Evolutionary conservation across 2,113 vertebrate species (phyloP).

Genomic region (Oncorhynchus keta): DNA sequence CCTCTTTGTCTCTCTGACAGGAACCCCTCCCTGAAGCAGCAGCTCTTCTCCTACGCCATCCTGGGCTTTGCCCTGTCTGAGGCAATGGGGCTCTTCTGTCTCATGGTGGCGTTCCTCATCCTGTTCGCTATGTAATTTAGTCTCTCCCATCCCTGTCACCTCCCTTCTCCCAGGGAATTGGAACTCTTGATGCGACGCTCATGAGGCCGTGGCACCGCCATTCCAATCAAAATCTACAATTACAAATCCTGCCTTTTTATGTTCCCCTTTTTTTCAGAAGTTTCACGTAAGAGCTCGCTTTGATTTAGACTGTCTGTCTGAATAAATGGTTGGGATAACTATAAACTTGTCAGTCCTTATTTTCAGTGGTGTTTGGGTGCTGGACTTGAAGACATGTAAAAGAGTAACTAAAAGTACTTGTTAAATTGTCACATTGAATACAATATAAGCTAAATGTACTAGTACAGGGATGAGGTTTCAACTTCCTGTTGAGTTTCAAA

Average conservation of each 20-base stretch:
- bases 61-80: slow-evolving; percentile 79
- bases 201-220: slow-evolving; percentile 46
- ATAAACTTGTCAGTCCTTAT: slow-evolving; percentile 4
- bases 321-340: slow-evolving; percentile 75
- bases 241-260: slow-evolving; percentile 55
- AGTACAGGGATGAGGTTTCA: no score
- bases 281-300: slow-evolving; percentile 55
- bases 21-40: slow-evolving; percentile 81
- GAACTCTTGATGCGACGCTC: slow-evolving; percentile 50
- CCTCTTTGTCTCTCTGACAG: slow-evolving; percentile 44
- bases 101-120: slow-evolving; percentile 83
- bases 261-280: slow-evolving; percentile 62
- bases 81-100: slow-evolving; percentile 81
- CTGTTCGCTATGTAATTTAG: slow-evolving; percentile 76
- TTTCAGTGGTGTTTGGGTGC: background rate
- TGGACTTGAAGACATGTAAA: no score
- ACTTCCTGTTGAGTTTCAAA: no score
- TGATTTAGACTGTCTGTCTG: slow-evolving; percentile 60
- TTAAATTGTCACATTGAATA: no score
- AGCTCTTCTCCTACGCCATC: slow-evolving; percentile 81
- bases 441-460: no score
- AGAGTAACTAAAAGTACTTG: no score
- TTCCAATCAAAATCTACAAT: slow-evolving; percentile 54
- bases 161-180: slow-evolving; percentile 24
- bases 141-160: background rate